Evolutionary conservation across 2,113 vertebrate species (phyloP).

Genomic region (Grus americana): DNA sequence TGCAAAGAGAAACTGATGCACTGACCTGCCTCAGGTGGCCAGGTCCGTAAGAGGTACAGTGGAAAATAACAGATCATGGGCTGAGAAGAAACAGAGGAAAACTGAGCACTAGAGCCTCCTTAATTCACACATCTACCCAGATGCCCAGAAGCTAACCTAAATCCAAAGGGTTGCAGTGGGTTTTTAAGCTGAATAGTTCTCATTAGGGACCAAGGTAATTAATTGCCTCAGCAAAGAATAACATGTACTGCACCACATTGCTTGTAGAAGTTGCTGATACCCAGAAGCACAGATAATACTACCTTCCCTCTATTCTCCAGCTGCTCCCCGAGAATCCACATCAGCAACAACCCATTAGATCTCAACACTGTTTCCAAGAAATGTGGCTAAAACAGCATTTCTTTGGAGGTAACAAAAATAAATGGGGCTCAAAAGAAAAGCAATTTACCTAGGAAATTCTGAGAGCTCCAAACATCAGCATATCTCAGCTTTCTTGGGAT

Average conservation of each 20-base stretch:
- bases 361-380: slow-evolving; percentile 43
- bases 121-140: not conserved
- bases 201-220: not conserved
- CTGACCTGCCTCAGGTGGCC: not conserved
- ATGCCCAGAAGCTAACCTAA: not conserved
- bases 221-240: slow-evolving; percentile 2
- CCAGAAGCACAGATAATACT: slow-evolving; percentile 36
- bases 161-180: not conserved
- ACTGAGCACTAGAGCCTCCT: not conserved
- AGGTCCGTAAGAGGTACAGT: not conserved
- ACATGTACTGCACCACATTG: not conserved
- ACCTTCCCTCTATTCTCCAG: not conserved
- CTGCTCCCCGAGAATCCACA: not conserved
- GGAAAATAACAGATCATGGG: not conserved
- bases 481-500: slow-evolving; percentile 49
- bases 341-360: slow-evolving; percentile 45
- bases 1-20: not conserved
- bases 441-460: slow-evolving; percentile 41
- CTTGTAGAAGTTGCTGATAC: slow-evolving; percentile 30
- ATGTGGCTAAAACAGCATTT: slow-evolving; percentile 30
- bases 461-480: slow-evolving; percentile 28
- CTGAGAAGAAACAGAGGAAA: not conserved
- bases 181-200: not conserved
- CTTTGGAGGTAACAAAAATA: slow-evolving; percentile 66
- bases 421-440: slow-evolving; percentile 53